A percentile compares a stretch with the other conserved stretches of the same genome.
Evolutionary conservation across 2,113 vertebrate species (phyloP).

Genomic region (Orthonyx spaldingii): DNA sequence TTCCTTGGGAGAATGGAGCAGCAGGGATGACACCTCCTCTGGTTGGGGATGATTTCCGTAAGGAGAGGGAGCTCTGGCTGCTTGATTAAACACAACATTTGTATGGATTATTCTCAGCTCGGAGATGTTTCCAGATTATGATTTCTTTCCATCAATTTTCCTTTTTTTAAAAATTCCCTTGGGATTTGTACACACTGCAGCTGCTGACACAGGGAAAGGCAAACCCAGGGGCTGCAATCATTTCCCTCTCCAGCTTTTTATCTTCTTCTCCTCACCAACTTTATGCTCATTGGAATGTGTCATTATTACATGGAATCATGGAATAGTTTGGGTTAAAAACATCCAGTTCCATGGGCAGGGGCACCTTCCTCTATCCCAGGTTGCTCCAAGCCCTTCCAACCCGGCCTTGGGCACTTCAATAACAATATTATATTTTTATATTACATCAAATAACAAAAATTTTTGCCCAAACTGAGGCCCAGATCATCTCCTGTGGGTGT

Average conservation of each 20-base stretch:
- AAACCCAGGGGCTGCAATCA: background rate
- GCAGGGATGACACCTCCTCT: background rate
- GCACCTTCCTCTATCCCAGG: background rate
- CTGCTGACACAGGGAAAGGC: background rate
- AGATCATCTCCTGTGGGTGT: background rate
- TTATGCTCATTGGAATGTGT: fast-evolving
- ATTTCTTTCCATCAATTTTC: background rate
- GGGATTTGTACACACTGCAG: background rate
- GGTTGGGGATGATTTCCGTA: background rate
- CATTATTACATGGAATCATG: background rate
- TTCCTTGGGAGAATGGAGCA: background rate
- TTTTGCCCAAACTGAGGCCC: background rate
- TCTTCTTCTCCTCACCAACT: background rate
- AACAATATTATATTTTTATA: background rate
- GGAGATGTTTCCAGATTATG: background rate
- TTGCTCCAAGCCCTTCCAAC: background rate
- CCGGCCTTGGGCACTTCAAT: no score
- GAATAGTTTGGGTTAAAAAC: background rate
- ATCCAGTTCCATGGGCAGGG: background rate
- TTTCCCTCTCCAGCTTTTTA: background rate
- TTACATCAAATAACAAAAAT: background rate
- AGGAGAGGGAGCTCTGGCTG: background rate
- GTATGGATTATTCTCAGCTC: background rate
- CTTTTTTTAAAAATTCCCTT: background rate
- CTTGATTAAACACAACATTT: background rate